These are phyloP conservation scores for Mungos mungo DNA, from an alignment of 2,113 vertebrate species.

Conservation along the genomic window DNA sequence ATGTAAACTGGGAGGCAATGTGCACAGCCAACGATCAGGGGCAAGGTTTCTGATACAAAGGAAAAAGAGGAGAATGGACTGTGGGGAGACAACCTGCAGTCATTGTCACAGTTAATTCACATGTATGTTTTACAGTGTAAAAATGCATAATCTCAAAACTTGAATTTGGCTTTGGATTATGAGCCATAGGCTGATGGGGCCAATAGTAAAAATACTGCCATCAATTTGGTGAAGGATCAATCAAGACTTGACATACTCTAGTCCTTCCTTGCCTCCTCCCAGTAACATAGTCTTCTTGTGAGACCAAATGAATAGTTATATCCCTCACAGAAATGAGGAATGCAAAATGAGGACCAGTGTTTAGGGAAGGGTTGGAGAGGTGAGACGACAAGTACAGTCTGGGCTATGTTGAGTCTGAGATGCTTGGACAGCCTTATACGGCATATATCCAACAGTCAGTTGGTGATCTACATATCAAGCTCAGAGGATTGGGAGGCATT, in stretches of 20 bases:
- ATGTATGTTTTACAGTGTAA: not conserved
- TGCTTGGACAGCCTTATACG: not conserved
- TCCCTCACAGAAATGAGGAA: not conserved
- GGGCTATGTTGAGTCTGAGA: not conserved
- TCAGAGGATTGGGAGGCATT: not conserved
- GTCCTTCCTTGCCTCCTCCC: not conserved
- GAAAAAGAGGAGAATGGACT: not conserved
- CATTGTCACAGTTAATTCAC: not conserved
- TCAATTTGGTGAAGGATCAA: not conserved
- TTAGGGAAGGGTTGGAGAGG: not conserved
- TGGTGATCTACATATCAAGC: not conserved
- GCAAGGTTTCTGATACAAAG: not conserved
- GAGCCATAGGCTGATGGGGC: not conserved
- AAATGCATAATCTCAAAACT: not conserved
- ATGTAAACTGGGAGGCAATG: not conserved
- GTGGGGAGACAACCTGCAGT: not conserved
- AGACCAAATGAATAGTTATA: not conserved
- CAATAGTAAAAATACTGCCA: not conserved
- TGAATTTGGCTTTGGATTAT: slow-evolving; percentile 26
- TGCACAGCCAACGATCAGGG: not conserved
- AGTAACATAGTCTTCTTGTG: not conserved
- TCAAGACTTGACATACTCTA: not conserved
- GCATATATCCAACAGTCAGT: not conserved
- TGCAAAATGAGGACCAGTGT: not conserved
- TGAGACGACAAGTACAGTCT: not conserved